Conservation (phyloP, 2,113 vertebrate genomes). For the Rana temporaria region DNA sequence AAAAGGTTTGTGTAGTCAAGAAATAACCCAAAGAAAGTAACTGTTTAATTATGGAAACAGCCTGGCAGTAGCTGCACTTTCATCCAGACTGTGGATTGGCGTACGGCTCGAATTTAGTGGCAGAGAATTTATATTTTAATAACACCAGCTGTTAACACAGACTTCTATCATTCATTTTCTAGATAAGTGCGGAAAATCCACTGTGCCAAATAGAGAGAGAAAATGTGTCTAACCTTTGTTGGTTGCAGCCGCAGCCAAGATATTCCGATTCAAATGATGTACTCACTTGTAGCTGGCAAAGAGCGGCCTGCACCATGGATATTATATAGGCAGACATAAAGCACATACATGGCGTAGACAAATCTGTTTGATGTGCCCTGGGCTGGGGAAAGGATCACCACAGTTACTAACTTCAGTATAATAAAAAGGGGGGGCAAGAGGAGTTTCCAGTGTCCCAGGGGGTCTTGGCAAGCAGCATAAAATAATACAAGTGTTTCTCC, state of each 20-base stretch:
- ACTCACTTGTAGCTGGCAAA: conserved; percentile 33
- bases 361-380: conserved; percentile 19
- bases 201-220: conserved; percentile 43
- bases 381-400: conserved; percentile 5
- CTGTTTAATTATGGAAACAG: conserved; percentile 28
- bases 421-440: background rate
- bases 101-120: conserved; percentile 17
- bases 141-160: conserved; percentile 49
- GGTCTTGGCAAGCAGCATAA: background rate
- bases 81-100: conserved; percentile 42
- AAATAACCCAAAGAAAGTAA: conserved; percentile 27
- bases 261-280: conserved; percentile 17
- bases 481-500: too few relatives aligned
- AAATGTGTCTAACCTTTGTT: conserved; percentile 44
- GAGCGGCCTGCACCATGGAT: background rate
- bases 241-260: conserved; percentile 24
- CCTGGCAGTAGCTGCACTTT: conserved; percentile 12
- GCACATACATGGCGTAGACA: background rate
- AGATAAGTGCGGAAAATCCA: conserved; percentile 43
- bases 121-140: conserved; percentile 46
- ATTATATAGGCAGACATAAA: conserved; percentile 24
- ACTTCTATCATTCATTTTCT: conserved; percentile 45
- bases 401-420: conserved; percentile 17
- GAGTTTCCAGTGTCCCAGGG: background rate
- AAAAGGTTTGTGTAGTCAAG: background rate